Conservation (phyloP, 2,888 invertebrate species). For the Galerucella calmariensis region DNA sequence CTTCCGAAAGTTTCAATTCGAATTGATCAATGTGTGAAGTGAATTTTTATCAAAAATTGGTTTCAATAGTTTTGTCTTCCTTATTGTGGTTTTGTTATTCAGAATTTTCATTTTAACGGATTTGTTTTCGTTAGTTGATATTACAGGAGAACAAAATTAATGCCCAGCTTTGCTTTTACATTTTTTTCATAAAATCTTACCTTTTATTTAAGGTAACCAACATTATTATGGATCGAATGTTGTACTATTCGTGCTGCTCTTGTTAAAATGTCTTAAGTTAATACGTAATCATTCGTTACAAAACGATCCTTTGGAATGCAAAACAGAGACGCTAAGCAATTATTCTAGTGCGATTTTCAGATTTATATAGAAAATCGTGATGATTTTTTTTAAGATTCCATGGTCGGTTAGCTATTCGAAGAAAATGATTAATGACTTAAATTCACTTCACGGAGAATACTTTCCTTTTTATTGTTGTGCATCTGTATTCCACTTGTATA, state of each 20-base stretch:
- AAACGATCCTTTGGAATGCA: slow-evolving; percentile 20
- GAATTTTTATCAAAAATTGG: no score
- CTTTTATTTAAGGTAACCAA: not conserved
- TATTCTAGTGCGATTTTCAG: slow-evolving; percentile 26
- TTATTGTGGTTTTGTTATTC: no score
- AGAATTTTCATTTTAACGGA: no score
- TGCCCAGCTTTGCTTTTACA: no score
- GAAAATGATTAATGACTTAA: slow-evolving; percentile 25
- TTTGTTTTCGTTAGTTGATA: no score
- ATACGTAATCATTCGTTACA: slow-evolving; percentile 25
- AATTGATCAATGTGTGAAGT: no score
- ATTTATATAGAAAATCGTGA: slow-evolving; percentile 29
- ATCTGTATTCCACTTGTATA: slow-evolving; percentile 5
- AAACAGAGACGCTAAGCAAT: slow-evolving; percentile 22
- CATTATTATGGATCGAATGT: not conserved
- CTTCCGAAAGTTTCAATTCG: no score
- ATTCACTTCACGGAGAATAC: slow-evolving; percentile 20
- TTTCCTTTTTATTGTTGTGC: slow-evolving; percentile 27
- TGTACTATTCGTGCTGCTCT: not conserved
- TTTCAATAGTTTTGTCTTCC: no score
- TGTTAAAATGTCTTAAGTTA: slow-evolving; percentile 3
- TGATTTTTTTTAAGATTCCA: slow-evolving; percentile 22
- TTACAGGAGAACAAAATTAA: no score
- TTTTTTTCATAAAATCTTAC: not conserved
- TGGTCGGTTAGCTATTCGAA: slow-evolving; percentile 31